phyloP scores from a whole-genome alignment of 2,797 vertebrate species.

The Chelon auratus region DNA sequence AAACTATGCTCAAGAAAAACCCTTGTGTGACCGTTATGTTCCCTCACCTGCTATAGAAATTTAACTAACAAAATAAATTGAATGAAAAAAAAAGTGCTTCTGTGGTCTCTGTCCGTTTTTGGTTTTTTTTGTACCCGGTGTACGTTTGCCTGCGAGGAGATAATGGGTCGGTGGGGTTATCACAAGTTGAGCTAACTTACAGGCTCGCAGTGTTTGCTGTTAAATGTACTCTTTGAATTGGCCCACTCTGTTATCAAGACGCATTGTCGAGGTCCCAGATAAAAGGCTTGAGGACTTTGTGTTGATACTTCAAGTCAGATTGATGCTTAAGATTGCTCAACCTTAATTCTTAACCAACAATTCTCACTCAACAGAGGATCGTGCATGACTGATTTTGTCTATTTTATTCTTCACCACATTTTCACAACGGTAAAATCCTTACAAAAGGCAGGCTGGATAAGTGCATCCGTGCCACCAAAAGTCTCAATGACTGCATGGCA shows the following conservation, averaged over 20 bases:
- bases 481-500: background rate
- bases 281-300: conserved; percentile 11
- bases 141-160: conserved; percentile 11
- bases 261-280: conserved; percentile 28
- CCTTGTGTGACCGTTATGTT: conserved; percentile 85
- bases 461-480: background rate
- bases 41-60: conserved; percentile 89
- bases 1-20: conserved; percentile 86
- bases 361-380: too few relatives aligned
- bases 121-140: background rate
- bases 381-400: too few relatives aligned
- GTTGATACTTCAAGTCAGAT: background rate
- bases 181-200: conserved; percentile 6
- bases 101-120: conserved; percentile 41
- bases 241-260: background rate
- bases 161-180: conserved; percentile 14
- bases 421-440: too few relatives aligned
- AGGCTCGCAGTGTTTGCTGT: conserved; percentile 29
- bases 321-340: too few relatives aligned
- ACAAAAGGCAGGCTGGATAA: background rate
- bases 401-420: too few relatives aligned
- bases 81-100: conserved; percentile 71
- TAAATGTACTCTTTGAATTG: conserved; percentile 20
- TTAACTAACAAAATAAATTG: conserved; percentile 91
- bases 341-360: too few relatives aligned